Conservation (phyloP, 2,888 invertebrate genomes). For the Tupiocoris notatus region DNA sequence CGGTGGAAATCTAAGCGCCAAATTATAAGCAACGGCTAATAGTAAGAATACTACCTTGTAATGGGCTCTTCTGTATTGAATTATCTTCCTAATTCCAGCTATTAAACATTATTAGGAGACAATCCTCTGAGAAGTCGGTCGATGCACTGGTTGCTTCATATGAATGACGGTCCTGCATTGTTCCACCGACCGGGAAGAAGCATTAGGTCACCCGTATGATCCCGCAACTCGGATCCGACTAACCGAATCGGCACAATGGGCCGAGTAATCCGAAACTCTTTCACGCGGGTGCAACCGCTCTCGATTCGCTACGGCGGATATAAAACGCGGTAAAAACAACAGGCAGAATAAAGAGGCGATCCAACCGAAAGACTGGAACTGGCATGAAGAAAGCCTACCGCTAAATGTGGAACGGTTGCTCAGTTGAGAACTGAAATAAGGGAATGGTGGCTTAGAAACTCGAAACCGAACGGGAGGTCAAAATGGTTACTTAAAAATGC, state of each 20-base stretch:
- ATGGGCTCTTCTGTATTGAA: too few relatives aligned
- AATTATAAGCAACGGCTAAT: too few relatives aligned
- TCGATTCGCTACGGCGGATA: background rate
- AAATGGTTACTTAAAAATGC: too few relatives aligned
- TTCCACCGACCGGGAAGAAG: background rate
- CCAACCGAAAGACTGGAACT: background rate
- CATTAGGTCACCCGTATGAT: background rate
- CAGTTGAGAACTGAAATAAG: background rate
- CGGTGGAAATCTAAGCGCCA: too few relatives aligned
- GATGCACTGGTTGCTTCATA: background rate
- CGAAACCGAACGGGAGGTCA: too few relatives aligned
- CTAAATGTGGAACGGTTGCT: background rate
- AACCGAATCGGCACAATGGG: background rate
- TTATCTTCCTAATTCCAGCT: too few relatives aligned
- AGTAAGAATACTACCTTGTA: too few relatives aligned
- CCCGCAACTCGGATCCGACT: background rate
- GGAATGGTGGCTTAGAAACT: background rate
- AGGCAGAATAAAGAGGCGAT: background rate
- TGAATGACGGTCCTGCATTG: background rate
- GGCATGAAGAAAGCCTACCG: background rate
- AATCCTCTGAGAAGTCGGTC: background rate
- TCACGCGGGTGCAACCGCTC: background rate
- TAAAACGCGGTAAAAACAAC: background rate
- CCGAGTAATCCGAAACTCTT: background rate
- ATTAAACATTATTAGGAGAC: too few relatives aligned